phyloP scores from a whole-genome alignment of 2,113 vertebrate genomes.

The Vidua chalybeata region DNA sequence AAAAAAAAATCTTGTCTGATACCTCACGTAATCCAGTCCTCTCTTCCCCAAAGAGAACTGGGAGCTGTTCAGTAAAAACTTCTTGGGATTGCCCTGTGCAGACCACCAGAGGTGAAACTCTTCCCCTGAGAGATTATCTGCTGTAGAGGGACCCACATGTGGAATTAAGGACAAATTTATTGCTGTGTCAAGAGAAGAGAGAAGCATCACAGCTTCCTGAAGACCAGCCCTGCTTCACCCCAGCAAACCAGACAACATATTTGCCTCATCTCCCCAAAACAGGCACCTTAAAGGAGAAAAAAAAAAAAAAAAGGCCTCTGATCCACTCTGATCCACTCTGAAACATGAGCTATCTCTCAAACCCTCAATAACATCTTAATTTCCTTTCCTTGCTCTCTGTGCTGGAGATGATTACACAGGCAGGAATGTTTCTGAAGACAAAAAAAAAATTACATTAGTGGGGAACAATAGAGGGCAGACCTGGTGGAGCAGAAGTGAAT shows the following conservation, averaged over 20 bases:
- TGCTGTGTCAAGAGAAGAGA: background rate
- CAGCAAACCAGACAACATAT: constrained; percentile 15
- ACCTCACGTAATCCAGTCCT: background rate
- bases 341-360: constrained; percentile 54
- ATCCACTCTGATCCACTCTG: background rate
- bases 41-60: background rate
- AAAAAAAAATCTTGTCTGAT: background rate
- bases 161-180: background rate
- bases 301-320: background rate
- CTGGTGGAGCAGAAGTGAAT: constrained; percentile 49
- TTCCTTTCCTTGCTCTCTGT: background rate
- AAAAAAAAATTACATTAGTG: constrained; percentile 40
- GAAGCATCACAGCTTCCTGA: background rate
- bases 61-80: background rate
- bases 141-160: accelerated
- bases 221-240: background rate
- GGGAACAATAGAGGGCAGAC: constrained; percentile 41
- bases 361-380: constrained; percentile 52
- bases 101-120: background rate
- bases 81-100: background rate
- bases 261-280: constrained; percentile 57
- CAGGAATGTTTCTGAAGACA: constrained; percentile 67
- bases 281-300: constrained; percentile 15
- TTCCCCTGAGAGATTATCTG: background rate
- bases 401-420: constrained; percentile 39